phyloP scores from a whole-genome alignment of 2,888 invertebrate species.

The Phytoseiulus persimilis region DNA sequence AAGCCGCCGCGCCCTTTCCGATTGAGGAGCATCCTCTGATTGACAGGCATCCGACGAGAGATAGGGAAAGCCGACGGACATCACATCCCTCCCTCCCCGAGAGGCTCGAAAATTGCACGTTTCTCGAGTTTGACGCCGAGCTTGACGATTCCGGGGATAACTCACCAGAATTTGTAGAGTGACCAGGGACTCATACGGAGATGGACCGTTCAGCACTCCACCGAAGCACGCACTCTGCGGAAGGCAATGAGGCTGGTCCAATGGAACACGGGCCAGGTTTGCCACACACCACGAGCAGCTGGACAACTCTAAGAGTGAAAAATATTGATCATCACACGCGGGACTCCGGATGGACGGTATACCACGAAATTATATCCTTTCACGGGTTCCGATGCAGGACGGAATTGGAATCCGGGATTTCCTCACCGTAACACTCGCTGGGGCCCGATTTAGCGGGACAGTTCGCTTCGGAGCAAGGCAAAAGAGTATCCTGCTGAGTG shows the following conservation, averaged over 20 bases:
- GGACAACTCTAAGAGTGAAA: not conserved
- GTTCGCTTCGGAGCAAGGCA: constrained; percentile 6
- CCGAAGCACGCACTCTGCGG: not conserved
- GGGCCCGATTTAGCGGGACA: constrained; percentile 5
- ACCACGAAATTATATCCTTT: no score
- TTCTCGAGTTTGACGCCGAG: no score
- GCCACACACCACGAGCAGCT: constrained; percentile 13
- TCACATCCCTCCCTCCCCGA: no score
- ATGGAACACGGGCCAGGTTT: not conserved
- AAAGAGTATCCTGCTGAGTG: not conserved
- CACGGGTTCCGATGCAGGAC: no score
- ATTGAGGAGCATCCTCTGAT: no score
- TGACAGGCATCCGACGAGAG: no score
- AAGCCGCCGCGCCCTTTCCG: no score
- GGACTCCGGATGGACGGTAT: not conserved
- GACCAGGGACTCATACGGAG: not conserved
- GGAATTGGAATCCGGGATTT: not conserved
- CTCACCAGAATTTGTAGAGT: not conserved
- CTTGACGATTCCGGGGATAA: no score
- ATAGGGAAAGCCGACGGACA: no score
- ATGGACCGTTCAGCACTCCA: constrained; percentile 8
- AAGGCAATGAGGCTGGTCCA: constrained; percentile 8
- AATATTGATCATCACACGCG: not conserved
- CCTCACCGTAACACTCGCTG: constrained; percentile 23
- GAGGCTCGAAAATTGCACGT: no score